A percentile compares a stretch with the other conserved stretches of the same genome.
phyloP scores from a whole-genome alignment of 2,113 vertebrate genomes.

The Synodontis membranacea region DNA sequence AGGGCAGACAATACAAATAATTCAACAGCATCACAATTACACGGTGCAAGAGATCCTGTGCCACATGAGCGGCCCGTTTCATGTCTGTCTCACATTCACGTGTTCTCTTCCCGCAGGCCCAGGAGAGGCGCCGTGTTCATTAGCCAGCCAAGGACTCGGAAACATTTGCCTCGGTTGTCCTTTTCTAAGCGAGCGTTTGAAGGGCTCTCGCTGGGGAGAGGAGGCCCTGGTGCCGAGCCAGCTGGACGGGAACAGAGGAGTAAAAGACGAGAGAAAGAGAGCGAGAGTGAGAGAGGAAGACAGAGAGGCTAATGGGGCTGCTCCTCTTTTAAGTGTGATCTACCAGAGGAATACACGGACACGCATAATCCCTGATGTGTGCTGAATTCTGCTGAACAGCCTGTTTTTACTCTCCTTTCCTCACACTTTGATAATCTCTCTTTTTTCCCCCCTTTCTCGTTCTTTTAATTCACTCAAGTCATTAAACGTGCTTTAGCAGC shows the following conservation, averaged over 20 bases:
- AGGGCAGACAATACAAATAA: constrained; percentile 42
- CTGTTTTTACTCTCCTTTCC: constrained; percentile 30
- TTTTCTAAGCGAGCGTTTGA: constrained; percentile 64
- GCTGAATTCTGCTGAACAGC: constrained; percentile 40
- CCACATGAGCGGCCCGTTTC: constrained; percentile 11
- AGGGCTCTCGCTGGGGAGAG: constrained; percentile 57
- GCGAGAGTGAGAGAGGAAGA: constrained; percentile 32
- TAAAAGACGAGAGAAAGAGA: constrained; percentile 23
- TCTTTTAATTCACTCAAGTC: not conserved
- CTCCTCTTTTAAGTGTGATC: constrained; percentile 68
- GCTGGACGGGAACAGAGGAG: constrained; percentile 50
- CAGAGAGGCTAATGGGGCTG: constrained; percentile 59
- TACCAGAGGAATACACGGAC: constrained; percentile 66
- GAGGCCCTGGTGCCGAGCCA: constrained; percentile 68
- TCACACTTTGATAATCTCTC: constrained; percentile 23
- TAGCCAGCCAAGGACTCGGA: constrained; percentile 65
- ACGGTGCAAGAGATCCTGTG: not conserved
- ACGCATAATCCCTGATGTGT: constrained; percentile 51
- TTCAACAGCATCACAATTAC: constrained; percentile 22
- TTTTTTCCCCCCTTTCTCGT: not conserved
- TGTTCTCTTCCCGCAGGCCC: constrained; percentile 53
- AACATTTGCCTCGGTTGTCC: constrained; percentile 60
- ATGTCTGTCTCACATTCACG: constrained; percentile 21
- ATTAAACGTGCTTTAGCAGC: not conserved
- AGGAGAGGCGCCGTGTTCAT: constrained; percentile 67